Evolutionary conservation across 1,140 invertebrate species (phyloP).

Genomic region (Camponotus floridanus): DNA sequence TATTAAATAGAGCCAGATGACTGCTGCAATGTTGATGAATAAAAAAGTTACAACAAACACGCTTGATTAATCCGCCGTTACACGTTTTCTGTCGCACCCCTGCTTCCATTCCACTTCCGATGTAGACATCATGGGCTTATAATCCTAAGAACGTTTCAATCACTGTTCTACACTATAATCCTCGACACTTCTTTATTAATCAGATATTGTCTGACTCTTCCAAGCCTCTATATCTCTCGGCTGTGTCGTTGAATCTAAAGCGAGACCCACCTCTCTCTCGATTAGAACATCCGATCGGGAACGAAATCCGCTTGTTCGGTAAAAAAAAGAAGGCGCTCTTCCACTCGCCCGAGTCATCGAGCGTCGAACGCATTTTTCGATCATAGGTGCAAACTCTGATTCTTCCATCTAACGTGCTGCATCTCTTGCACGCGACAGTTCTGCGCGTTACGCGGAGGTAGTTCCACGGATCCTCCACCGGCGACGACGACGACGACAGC

Average conservation of each 20-base stretch:
- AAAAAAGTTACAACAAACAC: slow-evolving; percentile 30
- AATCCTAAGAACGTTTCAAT: slow-evolving; percentile 35
- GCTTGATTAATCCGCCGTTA: slow-evolving; percentile 40
- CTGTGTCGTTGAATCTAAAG: slow-evolving; percentile 8
- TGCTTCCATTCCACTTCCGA: background rate
- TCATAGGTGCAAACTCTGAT: background rate
- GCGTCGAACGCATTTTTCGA: slow-evolving; percentile 47
- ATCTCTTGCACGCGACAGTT: slow-evolving; percentile 74
- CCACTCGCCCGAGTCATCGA: slow-evolving; percentile 53
- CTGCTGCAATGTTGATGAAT: background rate
- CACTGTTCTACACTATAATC: slow-evolving; percentile 45
- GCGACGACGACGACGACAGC: background rate
- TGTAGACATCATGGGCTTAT: background rate
- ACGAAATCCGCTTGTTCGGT: slow-evolving; percentile 26
- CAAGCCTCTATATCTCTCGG: background rate
- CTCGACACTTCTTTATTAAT: slow-evolving; percentile 21
- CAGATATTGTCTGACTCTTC: slow-evolving; percentile 23
- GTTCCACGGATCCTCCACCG: slow-evolving; percentile 44
- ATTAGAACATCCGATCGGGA: background rate
- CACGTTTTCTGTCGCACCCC: background rate
- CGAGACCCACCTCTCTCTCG: background rate
- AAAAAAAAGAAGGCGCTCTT: slow-evolving; percentile 1
- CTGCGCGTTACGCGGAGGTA: slow-evolving; percentile 80
- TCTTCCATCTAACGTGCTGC: slow-evolving; percentile 13
- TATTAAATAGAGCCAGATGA: slow-evolving; percentile 2